These are phyloP conservation scores for Eubasilissa splendida DNA, from an alignment of 2,888 invertebrate species.

Conservation along the genomic window DNA sequence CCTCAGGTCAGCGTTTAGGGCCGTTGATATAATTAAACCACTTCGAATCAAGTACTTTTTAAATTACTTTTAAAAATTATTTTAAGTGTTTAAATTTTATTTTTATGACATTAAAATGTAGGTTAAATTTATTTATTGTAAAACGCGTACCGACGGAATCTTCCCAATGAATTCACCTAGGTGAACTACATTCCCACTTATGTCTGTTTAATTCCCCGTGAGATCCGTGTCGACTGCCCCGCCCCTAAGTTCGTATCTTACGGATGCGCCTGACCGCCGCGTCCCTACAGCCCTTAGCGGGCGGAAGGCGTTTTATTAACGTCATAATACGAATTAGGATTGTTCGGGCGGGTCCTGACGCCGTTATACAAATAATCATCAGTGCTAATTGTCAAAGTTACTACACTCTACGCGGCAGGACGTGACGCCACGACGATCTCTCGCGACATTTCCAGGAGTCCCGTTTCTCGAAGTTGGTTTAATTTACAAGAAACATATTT, in stretches of 20 bases:
- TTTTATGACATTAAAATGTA: too few species aligned
- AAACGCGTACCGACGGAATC: too few species aligned
- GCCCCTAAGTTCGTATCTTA: slow-evolving; percentile 14
- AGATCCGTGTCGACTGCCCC: slow-evolving; percentile 38
- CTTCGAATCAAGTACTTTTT: too few species aligned
- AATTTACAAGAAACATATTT: slow-evolving; percentile 29
- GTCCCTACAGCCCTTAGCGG: slow-evolving; percentile 14
- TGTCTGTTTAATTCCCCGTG: slow-evolving; percentile 29
- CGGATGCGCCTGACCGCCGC: slow-evolving; percentile 46
- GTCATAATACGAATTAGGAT: slow-evolving; percentile 54
- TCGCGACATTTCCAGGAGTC: neutral
- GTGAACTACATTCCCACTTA: neutral
- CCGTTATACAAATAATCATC: slow-evolving; percentile 53
- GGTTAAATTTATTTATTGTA: too few species aligned
- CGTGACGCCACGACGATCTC: neutral
- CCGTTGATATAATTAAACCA: too few species aligned
- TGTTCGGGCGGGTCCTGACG: slow-evolving; percentile 49
- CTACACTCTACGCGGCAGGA: slow-evolving; percentile 9
- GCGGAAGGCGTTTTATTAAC: slow-evolving; percentile 55
- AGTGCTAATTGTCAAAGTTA: slow-evolving; percentile 48
- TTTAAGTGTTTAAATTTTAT: too few species aligned
- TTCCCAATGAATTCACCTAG: too few species aligned
- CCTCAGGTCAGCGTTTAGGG: too few species aligned
- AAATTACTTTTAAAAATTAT: too few species aligned
- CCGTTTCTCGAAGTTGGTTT: slow-evolving; percentile 24